These are phyloP conservation scores for Polydrusus tereticollis DNA, from an alignment of 2,888 invertebrate genomes.

Conservation along the genomic window DNA sequence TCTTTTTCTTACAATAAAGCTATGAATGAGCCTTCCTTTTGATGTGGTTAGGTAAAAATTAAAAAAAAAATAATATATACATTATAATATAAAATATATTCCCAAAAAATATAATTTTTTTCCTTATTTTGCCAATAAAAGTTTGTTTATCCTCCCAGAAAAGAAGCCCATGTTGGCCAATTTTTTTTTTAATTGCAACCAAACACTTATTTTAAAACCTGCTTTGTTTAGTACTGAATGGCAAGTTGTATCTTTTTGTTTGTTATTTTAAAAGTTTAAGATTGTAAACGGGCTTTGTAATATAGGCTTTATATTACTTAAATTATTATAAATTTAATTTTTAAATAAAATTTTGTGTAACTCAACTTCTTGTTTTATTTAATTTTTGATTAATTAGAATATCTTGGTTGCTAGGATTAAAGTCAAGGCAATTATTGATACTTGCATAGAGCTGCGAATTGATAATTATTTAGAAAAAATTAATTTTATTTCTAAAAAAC, in stretches of 20 bases:
- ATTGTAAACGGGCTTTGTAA: slow-evolving; percentile 53
- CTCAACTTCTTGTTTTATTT: slow-evolving; percentile 27
- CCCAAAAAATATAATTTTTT: background rate
- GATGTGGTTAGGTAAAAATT: background rate
- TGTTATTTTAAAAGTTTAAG: slow-evolving; percentile 30
- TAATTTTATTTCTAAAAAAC: no score
- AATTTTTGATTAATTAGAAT: background rate
- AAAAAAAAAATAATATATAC: background rate
- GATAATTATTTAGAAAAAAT: no score
- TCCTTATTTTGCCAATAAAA: background rate
- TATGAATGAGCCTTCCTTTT: background rate
- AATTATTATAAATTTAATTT: slow-evolving; percentile 61
- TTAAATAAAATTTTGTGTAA: slow-evolving; percentile 60
- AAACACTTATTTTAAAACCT: background rate
- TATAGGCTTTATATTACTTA: slow-evolving; percentile 60
- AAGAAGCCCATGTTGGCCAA: background rate
- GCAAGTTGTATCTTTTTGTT: slow-evolving; percentile 21
- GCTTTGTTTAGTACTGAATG: background rate
- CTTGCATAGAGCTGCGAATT: no score
- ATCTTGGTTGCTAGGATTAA: no score
- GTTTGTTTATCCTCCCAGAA: background rate
- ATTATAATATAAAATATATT: slow-evolving; percentile 9
- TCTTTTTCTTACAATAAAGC: background rate
- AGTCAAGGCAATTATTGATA: no score
- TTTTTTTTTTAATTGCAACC: background rate